Percentiles rank a stretch among this genome's conserved stretches.
phyloP scores from a whole-genome alignment of 92 coral and sea anemone species.

The Diadumene lineata region DNA sequence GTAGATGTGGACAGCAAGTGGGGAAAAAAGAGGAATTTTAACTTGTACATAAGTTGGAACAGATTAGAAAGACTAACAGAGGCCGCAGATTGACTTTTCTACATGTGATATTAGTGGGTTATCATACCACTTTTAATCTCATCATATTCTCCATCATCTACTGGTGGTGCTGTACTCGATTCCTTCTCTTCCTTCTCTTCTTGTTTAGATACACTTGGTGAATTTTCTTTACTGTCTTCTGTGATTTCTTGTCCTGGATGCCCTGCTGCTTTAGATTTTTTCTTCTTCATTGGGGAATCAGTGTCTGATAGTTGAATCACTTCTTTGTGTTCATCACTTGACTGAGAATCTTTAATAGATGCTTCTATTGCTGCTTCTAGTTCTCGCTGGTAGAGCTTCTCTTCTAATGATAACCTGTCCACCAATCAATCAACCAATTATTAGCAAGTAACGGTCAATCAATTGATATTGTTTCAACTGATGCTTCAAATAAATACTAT shows the following conservation, averaged over 20 bases:
- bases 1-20: too few species aligned
- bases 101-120: conserved; percentile 1
- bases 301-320: conserved; percentile 38
- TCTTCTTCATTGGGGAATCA: conserved; percentile 40
- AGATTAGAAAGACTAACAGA: too few species aligned
- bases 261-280: conserved; percentile 9
- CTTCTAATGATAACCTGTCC: conserved; percentile 81
- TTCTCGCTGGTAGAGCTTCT: conserved; percentile 84
- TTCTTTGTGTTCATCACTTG: conserved; percentile 46
- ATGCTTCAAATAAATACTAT: not conserved
- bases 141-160: conserved; percentile 15
- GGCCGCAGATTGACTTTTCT: too few species aligned
- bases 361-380: conserved; percentile 88
- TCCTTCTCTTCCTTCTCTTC: conserved; percentile 50
- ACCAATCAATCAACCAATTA: too few species aligned
- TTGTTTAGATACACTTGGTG: not conserved
- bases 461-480: not conserved
- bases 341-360: conserved; percentile 68
- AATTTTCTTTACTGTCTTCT: conserved; percentile 10
- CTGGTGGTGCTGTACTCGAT: conserved; percentile 22
- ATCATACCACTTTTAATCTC: conserved; percentile 21
- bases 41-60: too few species aligned
- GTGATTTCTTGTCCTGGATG: not conserved
- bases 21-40: too few species aligned
- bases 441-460: not conserved